phyloP scores from a whole-genome alignment of 2,113 vertebrate species.

The Psophia crepitans region DNA sequence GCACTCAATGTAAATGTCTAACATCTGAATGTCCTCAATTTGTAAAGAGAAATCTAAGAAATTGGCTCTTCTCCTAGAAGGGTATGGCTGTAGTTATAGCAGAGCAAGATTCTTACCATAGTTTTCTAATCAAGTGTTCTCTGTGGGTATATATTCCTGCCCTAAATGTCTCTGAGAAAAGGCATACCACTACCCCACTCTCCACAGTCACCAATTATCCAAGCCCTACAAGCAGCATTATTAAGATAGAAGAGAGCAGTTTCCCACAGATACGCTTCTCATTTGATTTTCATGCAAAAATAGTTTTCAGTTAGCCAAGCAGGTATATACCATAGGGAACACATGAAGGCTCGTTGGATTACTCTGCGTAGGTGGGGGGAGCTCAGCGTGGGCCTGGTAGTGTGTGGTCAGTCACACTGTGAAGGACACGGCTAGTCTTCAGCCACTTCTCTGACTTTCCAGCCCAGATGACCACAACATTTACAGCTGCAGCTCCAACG shows the following conservation, averaged over 20 bases:
- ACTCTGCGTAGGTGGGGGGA: rapidly evolving
- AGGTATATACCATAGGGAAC: background rate
- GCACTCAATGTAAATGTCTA: too few relatives aligned
- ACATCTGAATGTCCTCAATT: background rate
- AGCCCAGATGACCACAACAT: background rate
- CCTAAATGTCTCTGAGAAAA: constrained; percentile 3
- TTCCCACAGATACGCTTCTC: background rate
- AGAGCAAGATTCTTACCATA: constrained; percentile 37
- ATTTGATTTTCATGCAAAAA: background rate
- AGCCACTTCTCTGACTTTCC: background rate
- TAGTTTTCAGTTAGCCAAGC: background rate
- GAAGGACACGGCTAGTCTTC: background rate
- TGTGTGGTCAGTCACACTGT: background rate
- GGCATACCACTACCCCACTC: background rate
- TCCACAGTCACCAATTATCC: background rate
- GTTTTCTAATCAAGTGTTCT: background rate
- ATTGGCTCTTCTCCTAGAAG: background rate
- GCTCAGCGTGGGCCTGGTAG: background rate
- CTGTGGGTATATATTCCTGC: background rate
- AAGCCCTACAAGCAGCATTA: background rate
- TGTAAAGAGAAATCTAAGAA: constrained; percentile 11
- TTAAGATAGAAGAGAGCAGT: background rate
- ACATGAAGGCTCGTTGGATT: background rate
- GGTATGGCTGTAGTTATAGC: background rate
- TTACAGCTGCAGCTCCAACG: background rate